Conservation (phyloP, 64 coral and sea anemone species). For the Porites australiensis region DNA sequence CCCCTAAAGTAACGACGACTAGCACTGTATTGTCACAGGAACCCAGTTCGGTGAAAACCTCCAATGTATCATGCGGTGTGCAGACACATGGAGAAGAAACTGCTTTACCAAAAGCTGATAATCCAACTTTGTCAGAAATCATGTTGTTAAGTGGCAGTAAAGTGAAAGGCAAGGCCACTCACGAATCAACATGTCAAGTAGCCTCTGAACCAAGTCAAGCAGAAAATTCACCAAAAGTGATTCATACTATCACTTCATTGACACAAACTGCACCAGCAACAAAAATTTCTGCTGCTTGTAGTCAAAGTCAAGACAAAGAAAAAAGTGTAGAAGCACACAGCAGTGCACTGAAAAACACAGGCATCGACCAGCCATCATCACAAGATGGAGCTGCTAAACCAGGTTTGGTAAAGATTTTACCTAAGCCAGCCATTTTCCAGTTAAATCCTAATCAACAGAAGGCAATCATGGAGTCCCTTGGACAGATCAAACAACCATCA, state of each 20-base stretch:
- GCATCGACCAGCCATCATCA: neutral
- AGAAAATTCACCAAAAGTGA: constrained; percentile 15
- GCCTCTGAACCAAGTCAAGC: neutral
- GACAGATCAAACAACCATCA: constrained; percentile 41
- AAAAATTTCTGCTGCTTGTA: neutral
- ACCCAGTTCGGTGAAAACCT: neutral
- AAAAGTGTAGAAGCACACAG: neutral
- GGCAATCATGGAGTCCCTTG: constrained; percentile 14
- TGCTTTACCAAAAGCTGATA: neutral
- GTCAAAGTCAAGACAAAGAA: neutral
- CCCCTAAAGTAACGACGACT: neutral
- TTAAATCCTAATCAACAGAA: constrained; percentile 24
- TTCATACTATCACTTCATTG: neutral
- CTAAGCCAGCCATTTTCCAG: constrained; percentile 30
- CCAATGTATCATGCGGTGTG: constrained; percentile 20
- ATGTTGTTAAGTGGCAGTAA: neutral
- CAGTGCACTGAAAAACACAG: neutral
- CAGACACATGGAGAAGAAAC: neutral
- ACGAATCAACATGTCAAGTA: constrained; percentile 19
- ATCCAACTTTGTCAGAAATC: neutral
- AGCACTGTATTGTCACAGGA: neutral
- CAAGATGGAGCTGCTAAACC: constrained; percentile 7
- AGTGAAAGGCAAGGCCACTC: neutral
- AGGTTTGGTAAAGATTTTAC: constrained; percentile 34
- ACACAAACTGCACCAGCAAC: neutral